Base-by-base conservation (phyloP, 2,797 vertebrate species). In the Galaxias olidus region DNA sequence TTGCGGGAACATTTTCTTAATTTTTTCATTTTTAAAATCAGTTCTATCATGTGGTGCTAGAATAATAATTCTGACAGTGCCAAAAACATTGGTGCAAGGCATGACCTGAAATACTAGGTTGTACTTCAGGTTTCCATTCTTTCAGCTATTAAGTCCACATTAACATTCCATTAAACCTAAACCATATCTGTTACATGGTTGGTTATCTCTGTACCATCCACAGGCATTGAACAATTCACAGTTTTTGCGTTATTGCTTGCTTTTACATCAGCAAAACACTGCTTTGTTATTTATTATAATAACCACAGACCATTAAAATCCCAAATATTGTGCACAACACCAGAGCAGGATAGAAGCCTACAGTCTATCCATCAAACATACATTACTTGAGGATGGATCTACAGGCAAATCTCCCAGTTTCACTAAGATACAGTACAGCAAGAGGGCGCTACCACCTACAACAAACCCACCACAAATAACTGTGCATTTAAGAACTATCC, bases 401-500 rank as follows among this genome's bases (percentile, higher is more conserved):
- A 86, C 72, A 62, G 11, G 15, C 56, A 82, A 70, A 83, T 69
- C 85, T 89, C 88, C 82, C 87, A 89, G 87, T 90, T 87, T 89
- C 77, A 84, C 79, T 69, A 78, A n/a, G n/a, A n/a, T n/a, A n/a
- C n/a, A n/a, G n/a, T 85, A 89, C 89, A 87, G 79, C 84, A 80
- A 85, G 75, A 81, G 76, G 81, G 79, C 61, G 80, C 84, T 86
- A 90, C 84, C 51, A 87, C 79, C 85, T 47, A 51, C n/a, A 17
- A 14, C 54, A 15, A 85, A 85, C 73, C 79, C 69, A 79, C 84
- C 76, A 72, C 76, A 76, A 87, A 80, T 81, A 9, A 80, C 86
- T 76, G 74, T 56, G 59, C 68, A 72, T 78, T 73, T 75, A 69
- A 78, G 46, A 84, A 81, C 69, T 81, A 77, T 65, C 87, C 82